phyloP scores from a whole-genome alignment of 2,113 vertebrate genomes.

The Cyprinodon variegatus region DNA sequence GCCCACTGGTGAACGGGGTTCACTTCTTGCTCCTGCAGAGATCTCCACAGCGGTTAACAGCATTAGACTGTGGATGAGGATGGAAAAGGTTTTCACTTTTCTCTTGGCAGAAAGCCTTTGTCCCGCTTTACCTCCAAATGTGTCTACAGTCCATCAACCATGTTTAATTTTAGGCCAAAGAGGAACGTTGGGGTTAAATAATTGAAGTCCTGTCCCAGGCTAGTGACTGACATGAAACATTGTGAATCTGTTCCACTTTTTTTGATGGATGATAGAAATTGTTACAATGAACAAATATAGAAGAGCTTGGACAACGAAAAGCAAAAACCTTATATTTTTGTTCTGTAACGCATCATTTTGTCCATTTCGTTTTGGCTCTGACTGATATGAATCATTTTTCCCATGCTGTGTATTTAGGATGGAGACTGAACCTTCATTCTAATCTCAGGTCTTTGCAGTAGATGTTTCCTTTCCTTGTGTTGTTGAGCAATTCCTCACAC shows the following conservation, averaged over 20 bases:
- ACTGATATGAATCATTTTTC: no score
- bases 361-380: no score
- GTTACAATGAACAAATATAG: neutral
- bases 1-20: conserved; percentile 35
- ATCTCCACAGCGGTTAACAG: conserved; percentile 32
- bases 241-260: conserved; percentile 4
- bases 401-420: no score
- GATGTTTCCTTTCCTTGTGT: no score
- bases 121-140: conserved; percentile 44
- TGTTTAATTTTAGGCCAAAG: conserved; percentile 46
- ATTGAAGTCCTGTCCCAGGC: conserved; percentile 45
- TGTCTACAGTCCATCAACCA: conserved; percentile 23
- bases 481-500: no score
- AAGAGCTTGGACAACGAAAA: no score
- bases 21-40: conserved; percentile 29
- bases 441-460: no score
- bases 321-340: no score
- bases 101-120: conserved; percentile 60
- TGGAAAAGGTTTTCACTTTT: conserved; percentile 49
- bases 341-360: no score
- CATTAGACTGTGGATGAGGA: conserved; percentile 34
- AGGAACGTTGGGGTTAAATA: conserved; percentile 61
- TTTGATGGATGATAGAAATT: conserved; percentile 14
- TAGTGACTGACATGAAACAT: conserved; percentile 20
- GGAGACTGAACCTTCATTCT: neutral